phyloP scores from a whole-genome alignment of 2,888 invertebrate genomes.

The Saturnia japonica region DNA sequence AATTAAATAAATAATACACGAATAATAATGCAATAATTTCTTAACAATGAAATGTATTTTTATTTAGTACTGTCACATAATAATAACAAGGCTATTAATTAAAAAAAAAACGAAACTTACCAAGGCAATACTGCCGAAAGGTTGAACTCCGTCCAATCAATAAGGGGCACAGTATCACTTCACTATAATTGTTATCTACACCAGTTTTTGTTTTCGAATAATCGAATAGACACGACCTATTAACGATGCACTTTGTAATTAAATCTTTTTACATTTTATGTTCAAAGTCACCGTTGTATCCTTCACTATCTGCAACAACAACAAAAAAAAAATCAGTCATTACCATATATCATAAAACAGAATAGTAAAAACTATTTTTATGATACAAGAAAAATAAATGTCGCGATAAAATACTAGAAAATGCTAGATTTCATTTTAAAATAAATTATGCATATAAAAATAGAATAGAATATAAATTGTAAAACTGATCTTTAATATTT shows the following conservation, averaged over 20 bases:
- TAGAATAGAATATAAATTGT: slow-evolving; percentile 1
- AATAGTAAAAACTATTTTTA: not conserved
- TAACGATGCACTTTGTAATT: slow-evolving; percentile 29
- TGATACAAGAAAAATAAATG: not conserved
- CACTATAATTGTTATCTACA: slow-evolving; percentile 46
- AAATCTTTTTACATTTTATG: slow-evolving; percentile 35
- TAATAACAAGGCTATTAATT: not conserved
- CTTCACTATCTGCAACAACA: slow-evolving; percentile 57
- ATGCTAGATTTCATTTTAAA: not conserved
- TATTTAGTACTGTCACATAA: not conserved
- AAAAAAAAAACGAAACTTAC: slow-evolving; percentile 45
- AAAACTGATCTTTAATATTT: not conserved
- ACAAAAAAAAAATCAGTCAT: not conserved
- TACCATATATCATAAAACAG: too few species aligned
- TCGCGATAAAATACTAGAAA: not conserved
- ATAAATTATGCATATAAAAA: not conserved
- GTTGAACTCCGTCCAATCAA: slow-evolving; percentile 48
- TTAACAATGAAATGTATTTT: not conserved
- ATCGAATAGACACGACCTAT: slow-evolving; percentile 25
- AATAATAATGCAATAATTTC: not conserved
- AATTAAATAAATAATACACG: not conserved
- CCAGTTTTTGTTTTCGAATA: slow-evolving; percentile 23
- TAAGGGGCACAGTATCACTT: slow-evolving; percentile 47
- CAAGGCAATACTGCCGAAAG: slow-evolving; percentile 57
- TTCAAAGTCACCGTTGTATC: slow-evolving; percentile 45